These are phyloP conservation scores for Xenus cinereus DNA, from an alignment of 2,113 vertebrate genomes.

Conservation along the genomic window DNA sequence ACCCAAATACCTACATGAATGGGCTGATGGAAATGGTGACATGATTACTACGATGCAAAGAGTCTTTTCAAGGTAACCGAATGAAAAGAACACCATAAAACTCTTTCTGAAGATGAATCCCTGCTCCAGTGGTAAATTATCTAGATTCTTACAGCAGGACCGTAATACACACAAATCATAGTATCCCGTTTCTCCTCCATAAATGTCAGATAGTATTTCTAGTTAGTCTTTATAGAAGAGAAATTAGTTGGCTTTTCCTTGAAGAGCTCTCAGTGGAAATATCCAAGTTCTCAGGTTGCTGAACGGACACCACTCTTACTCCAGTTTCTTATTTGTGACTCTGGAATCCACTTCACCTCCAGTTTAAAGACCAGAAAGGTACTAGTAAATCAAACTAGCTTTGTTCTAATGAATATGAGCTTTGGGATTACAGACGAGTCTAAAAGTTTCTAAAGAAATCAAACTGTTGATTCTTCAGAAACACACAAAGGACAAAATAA, in stretches of 20 bases:
- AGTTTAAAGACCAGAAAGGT: background rate
- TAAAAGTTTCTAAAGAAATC: background rate
- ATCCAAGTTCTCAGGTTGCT: background rate
- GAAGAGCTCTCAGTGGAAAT: background rate
- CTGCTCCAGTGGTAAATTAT: background rate
- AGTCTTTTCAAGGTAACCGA: conserved; percentile 37
- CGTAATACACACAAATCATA: background rate
- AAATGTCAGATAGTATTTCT: background rate
- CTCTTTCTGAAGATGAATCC: background rate
- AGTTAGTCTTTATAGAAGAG: background rate
- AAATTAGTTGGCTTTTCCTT: background rate
- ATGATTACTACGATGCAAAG: background rate
- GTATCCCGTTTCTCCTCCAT: background rate
- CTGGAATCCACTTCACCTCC: background rate
- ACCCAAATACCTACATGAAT: conserved; percentile 46
- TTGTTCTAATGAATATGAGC: background rate
- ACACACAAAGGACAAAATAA: background rate
- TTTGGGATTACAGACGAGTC: background rate
- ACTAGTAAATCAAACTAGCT: background rate
- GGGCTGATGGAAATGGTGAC: conserved; percentile 9
- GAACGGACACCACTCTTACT: background rate
- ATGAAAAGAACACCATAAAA: conserved; percentile 8
- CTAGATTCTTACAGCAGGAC: background rate
- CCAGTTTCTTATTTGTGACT: background rate
- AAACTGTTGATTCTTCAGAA: background rate